phyloP scores from a whole-genome alignment of 2,888 invertebrate genomes.

The Xiphydria camelus region DNA sequence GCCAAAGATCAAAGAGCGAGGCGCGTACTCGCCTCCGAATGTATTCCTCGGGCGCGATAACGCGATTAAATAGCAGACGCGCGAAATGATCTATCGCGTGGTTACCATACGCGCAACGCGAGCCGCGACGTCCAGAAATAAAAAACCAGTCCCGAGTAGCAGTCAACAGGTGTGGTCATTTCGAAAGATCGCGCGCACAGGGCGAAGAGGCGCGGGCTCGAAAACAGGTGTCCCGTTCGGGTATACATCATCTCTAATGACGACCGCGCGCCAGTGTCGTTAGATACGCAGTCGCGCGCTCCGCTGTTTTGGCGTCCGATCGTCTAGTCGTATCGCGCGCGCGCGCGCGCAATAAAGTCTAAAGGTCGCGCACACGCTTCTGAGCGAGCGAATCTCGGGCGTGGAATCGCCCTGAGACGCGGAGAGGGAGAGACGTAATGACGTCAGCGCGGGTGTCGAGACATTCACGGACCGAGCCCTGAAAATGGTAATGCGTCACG shows the following conservation, averaged over 20 bases:
- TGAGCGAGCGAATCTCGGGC: too few relatives aligned
- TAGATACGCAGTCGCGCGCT: slow-evolving; percentile 17
- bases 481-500: too few relatives aligned
- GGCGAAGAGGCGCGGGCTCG: slow-evolving; percentile 9
- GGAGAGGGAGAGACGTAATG: neutral
- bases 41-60: too few relatives aligned
- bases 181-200: slow-evolving; percentile 18
- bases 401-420: too few relatives aligned
- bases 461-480: too few relatives aligned
- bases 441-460: too few relatives aligned
- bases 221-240: slow-evolving; percentile 27
- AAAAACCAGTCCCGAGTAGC: slow-evolving; percentile 1
- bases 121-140: neutral
- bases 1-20: too few relatives aligned
- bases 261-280: slow-evolving; percentile 20
- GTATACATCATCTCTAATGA: slow-evolving; percentile 15
- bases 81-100: too few relatives aligned
- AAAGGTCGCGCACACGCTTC: neutral
- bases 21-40: too few relatives aligned
- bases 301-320: slow-evolving; percentile 23
- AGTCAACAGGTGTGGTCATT: slow-evolving; percentile 21
- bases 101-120: slow-evolving; percentile 6
- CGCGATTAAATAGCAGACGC: too few relatives aligned
- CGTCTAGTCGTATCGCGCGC: slow-evolving; percentile 18
- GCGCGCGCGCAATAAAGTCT: slow-evolving; percentile 11